phyloP scores from a whole-genome alignment of 2,888 invertebrate species.

The Rhaphigaster nebulosa region DNA sequence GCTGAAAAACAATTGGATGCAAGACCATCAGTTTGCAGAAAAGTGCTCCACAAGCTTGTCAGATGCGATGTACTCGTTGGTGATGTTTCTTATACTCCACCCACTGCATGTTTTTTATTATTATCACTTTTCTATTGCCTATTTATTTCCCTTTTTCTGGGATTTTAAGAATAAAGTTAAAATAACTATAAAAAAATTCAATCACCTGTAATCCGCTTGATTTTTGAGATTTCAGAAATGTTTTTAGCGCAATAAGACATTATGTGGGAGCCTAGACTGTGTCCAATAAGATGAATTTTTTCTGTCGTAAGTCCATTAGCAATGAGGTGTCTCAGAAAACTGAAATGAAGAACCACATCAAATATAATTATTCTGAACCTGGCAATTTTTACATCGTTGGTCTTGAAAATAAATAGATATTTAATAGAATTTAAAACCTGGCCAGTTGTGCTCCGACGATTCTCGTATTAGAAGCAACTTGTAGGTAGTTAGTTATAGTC shows the following conservation, averaged over 20 bases:
- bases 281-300: conserved; percentile 74
- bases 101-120: no score
- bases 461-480: conserved; percentile 67
- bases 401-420: neutral
- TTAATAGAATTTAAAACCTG: conserved; percentile 65
- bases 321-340: conserved; percentile 61
- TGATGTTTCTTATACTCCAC: no score
- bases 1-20: no score
- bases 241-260: conserved; percentile 73
- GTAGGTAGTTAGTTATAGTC: conserved; percentile 74
- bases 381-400: neutral
- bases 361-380: neutral
- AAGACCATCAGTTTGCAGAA: no score
- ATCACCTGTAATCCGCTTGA: conserved; percentile 71
- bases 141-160: neutral
- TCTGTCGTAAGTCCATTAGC: conserved; percentile 65
- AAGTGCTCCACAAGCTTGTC: no score
- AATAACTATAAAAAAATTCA: neutral
- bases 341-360: conserved; percentile 25
- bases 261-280: conserved; percentile 77
- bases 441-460: conserved; percentile 67
- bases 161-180: neutral
- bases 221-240: conserved; percentile 68
- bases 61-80: no score
- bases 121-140: neutral